Conservation (phyloP, 2,888 invertebrate genomes). For the Embidobia sp. region DNA sequence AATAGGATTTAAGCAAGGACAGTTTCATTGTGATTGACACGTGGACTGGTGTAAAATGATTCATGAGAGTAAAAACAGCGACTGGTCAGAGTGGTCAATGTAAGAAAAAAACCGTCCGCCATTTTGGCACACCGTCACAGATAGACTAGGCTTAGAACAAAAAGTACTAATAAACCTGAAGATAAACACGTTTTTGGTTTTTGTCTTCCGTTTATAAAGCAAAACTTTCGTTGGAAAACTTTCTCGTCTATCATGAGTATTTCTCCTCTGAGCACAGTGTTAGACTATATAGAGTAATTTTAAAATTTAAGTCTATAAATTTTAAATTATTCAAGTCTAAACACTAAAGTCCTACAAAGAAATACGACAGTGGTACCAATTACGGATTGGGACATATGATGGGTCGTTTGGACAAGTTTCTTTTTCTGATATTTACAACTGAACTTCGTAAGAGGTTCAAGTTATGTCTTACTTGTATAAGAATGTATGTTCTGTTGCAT, state of each 20-base stretch:
- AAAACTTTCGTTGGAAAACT: too few species aligned
- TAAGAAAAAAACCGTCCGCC: slow-evolving; percentile 11
- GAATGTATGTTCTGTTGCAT: background rate
- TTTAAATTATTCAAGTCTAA: too few species aligned
- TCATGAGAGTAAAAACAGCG: slow-evolving; percentile 32
- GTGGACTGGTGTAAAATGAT: slow-evolving; percentile 45
- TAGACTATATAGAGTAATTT: too few species aligned
- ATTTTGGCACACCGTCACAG: background rate
- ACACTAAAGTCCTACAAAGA: too few species aligned
- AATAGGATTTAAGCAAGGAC: slow-evolving; percentile 53
- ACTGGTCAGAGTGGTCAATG: slow-evolving; percentile 24
- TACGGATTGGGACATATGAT: background rate
- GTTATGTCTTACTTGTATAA: background rate
- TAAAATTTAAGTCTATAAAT: too few species aligned
- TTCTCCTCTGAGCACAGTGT: too few species aligned
- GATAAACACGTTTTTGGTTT: too few species aligned
- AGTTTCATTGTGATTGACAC: slow-evolving; percentile 26
- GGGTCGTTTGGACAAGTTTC: background rate
- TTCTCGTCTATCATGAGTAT: too few species aligned
- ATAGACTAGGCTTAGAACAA: too few species aligned
- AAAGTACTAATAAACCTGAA: too few species aligned
- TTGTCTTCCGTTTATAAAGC: too few species aligned
- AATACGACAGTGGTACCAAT: background rate
- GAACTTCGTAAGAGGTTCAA: background rate
- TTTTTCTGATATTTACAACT: slow-evolving; percentile 28